A percentile compares a stretch with the other conserved stretches of the same genome.
phyloP scores from a whole-genome alignment of 2,113 vertebrate genomes.

The Coptodon rendalli region DNA sequence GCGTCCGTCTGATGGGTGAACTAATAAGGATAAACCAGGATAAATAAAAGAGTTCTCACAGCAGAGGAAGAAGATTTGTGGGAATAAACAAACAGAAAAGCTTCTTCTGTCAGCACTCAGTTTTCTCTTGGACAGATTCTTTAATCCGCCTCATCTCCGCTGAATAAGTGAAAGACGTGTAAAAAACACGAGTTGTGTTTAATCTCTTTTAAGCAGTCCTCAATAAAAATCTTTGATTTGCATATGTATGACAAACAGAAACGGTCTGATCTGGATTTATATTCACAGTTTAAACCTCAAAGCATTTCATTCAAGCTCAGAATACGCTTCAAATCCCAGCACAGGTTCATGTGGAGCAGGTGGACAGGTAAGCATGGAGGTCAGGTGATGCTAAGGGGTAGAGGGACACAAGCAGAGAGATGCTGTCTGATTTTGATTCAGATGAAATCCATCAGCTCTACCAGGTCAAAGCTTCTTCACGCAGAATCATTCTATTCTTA shows the following conservation, averaged over 20 bases:
- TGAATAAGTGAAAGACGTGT: neutral
- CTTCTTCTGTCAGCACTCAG: neutral
- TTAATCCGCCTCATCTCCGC: neutral
- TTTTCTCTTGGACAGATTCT: neutral
- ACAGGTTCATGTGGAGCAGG: neutral
- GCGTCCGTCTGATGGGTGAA: neutral
- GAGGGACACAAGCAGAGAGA: neutral
- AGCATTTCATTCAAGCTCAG: neutral
- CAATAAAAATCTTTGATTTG: neutral
- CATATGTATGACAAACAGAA: neutral
- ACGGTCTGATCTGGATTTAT: neutral
- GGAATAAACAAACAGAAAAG: neutral
- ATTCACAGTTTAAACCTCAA: neutral
- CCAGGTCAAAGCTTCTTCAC: neutral
- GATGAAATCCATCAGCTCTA: neutral
- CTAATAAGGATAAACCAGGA: neutral
- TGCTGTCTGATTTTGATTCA: neutral
- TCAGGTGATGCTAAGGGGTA: neutral
- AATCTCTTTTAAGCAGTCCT: neutral
- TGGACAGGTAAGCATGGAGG: neutral
- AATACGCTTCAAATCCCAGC: neutral
- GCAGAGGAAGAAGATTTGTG: neutral
- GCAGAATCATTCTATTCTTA: neutral
- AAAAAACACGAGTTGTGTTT: neutral
- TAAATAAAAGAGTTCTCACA: neutral